These are phyloP conservation scores for Coenonympha arcania DNA, from an alignment of 2,888 invertebrate species.

Conservation along the genomic window DNA sequence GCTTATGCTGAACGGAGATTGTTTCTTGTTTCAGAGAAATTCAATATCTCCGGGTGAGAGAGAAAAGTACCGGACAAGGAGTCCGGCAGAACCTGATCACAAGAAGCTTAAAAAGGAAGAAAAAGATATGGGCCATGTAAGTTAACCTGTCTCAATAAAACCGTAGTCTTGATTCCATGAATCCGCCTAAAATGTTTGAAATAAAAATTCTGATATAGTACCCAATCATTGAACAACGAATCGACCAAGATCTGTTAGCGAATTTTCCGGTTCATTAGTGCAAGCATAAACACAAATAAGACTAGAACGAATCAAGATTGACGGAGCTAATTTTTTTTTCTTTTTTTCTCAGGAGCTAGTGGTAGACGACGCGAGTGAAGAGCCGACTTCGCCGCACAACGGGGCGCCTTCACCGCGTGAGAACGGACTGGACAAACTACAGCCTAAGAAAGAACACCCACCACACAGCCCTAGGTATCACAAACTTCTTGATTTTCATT, in stretches of 20 bases:
- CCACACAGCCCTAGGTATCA: slow-evolving; percentile 77
- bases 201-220: no score
- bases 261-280: no score
- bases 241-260: no score
- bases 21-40: slow-evolving; percentile 79
- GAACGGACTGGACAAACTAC: slow-evolving; percentile 87
- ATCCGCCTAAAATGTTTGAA: no score
- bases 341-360: slow-evolving; percentile 91
- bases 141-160: slow-evolving; percentile 40
- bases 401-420: slow-evolving; percentile 92
- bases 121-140: slow-evolving; percentile 85
- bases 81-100: slow-evolving; percentile 81
- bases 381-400: slow-evolving; percentile 87
- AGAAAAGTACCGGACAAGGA: slow-evolving; percentile 87
- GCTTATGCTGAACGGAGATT: slow-evolving; percentile 9
- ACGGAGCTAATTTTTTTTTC: background rate
- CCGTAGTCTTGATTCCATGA: no score
- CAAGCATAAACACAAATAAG: no score
- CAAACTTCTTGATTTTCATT: background rate
- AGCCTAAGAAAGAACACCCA: slow-evolving; percentile 83
- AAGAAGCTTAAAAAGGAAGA: slow-evolving; percentile 87
- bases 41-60: slow-evolving; percentile 88
- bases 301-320: background rate
- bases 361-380: slow-evolving; percentile 95
- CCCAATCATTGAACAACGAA: no score